Conservation (phyloP, 2,113 vertebrate genomes). For the Callocephalon fimbriatum region DNA sequence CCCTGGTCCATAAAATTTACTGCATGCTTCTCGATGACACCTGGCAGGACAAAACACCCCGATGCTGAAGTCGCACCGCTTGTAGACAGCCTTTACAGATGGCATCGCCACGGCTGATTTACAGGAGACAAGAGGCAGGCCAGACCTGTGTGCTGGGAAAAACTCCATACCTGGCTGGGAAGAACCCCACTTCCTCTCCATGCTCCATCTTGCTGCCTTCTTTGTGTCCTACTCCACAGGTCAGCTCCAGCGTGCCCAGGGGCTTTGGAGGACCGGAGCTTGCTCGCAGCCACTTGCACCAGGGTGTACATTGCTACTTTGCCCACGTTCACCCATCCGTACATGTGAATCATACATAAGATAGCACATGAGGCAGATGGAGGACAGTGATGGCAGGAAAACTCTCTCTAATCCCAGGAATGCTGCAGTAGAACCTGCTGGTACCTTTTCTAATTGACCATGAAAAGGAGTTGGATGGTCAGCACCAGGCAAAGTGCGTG, state of each 20-base stretch:
- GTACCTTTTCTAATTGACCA: neutral
- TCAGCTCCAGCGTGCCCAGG: neutral
- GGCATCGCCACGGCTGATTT: conserved; percentile 34
- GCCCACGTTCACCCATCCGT: rapidly evolving
- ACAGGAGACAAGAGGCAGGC: neutral
- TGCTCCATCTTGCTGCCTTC: rapidly evolving
- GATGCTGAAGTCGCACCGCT: neutral
- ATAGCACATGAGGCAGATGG: rapidly evolving
- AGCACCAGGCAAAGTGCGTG: rapidly evolving
- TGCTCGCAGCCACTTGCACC: rapidly evolving
- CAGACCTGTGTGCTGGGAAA: neutral
- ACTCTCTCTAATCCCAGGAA: neutral
- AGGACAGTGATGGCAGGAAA: neutral
- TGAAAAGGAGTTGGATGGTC: neutral
- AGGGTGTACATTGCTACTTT: rapidly evolving
- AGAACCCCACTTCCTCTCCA: neutral
- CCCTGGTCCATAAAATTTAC: conserved; percentile 66
- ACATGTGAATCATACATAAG: rapidly evolving
- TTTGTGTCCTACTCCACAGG: neutral
- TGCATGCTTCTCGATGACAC: conserved; percentile 61
- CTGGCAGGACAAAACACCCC: neutral
- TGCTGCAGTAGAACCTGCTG: neutral
- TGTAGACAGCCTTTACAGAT: conserved; percentile 45
- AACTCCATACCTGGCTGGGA: neutral
- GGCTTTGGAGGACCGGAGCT: rapidly evolving